Evolutionary conservation across 1,140 invertebrate species (phyloP).

Genomic region (Heliconius melpomene): DNA sequence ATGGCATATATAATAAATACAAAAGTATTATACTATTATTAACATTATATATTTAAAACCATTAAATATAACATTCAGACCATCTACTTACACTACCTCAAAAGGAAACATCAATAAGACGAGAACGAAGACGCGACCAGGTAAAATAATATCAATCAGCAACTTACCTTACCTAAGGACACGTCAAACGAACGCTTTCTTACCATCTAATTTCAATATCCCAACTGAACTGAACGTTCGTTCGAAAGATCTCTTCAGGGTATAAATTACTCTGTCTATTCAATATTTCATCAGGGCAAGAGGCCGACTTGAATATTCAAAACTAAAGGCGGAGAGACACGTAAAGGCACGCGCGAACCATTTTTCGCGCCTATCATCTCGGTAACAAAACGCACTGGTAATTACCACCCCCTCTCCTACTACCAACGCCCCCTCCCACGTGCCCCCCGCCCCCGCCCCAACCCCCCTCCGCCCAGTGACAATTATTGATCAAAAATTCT

Average conservation of each 20-base stretch:
- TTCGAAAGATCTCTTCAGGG: constrained; percentile 71
- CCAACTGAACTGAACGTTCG: constrained; percentile 59
- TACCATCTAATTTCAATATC: constrained; percentile 80
- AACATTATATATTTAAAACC: too few relatives aligned
- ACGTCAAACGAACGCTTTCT: constrained; percentile 75
- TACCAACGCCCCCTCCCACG: constrained; percentile 18
- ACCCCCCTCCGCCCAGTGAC: constrained; percentile 75
- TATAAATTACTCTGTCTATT: constrained; percentile 79
- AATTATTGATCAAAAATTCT: constrained; percentile 82
- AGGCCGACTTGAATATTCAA: constrained; percentile 78
- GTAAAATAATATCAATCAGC: constrained; percentile 23
- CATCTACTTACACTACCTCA: background rate
- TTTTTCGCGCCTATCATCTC: constrained; percentile 81
- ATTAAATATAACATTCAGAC: too few relatives aligned
- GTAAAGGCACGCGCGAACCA: constrained; percentile 78
- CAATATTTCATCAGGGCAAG: constrained; percentile 78
- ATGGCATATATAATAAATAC: too few relatives aligned
- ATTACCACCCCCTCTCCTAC: constrained; percentile 64
- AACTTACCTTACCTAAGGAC: constrained; percentile 1
- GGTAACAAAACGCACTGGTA: constrained; percentile 80
- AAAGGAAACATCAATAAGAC: constrained; percentile 12
- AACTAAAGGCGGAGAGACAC: constrained; percentile 70
- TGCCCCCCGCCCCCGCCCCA: constrained; percentile 40
- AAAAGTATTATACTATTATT: too few relatives aligned
- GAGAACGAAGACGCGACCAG: constrained; percentile 3